Evolutionary conservation across 2,888 invertebrate species (phyloP), one percentile per base, ranked within the genome.

Genomic region (Nomada lathburiana): DNA sequence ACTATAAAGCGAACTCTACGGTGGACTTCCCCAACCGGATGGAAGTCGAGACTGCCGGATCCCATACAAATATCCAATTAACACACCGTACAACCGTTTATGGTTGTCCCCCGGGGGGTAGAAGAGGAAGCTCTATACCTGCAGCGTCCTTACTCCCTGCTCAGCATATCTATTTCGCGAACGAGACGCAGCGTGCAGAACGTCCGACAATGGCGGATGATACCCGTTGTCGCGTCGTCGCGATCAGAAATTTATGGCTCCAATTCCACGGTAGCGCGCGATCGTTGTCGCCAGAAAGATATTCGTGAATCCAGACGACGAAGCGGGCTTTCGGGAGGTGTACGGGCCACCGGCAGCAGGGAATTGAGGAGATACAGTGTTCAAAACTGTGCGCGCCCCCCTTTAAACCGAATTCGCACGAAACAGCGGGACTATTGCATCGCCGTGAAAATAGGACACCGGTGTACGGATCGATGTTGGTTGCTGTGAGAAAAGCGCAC

Each of bases 31-130:
- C 71, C 87, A 85, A 83, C 88, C 92, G 92, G 92, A 92, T 92
- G 90, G 89, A 91, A 90, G 89, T 73, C 60, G 87, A 87, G 77
- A 86, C 16, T 88, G 84, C 88, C 88, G 89, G 89, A 90, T 85
- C 89, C 89, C 92, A 92, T 93, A 92, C 92, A 90, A 93, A 92
- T 91, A 90, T 86, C 86, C 89, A 90, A 91, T 91, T 90, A 70
- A 72, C 59, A 47, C 16, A 16, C 26, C 16, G 18, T 23, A 16
- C 26, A 47, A 4, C 36, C 3, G 52, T 26, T 36, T 64, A 16
- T 20, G 4, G 44, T 23, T 42, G 11, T 18, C 53, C 23, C 5
- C 18, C 23, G 2, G 23, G 36, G 36, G 36, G 36, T 0, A 29
- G 7, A 18, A 18, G 53, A 78, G 59, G 50, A 65, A 62, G 36